A percentile compares a stretch with the other conserved stretches of the same genome.
Conservation (phyloP, 1,140 invertebrate genomes). For the Galendromus occidentalis region DNA sequence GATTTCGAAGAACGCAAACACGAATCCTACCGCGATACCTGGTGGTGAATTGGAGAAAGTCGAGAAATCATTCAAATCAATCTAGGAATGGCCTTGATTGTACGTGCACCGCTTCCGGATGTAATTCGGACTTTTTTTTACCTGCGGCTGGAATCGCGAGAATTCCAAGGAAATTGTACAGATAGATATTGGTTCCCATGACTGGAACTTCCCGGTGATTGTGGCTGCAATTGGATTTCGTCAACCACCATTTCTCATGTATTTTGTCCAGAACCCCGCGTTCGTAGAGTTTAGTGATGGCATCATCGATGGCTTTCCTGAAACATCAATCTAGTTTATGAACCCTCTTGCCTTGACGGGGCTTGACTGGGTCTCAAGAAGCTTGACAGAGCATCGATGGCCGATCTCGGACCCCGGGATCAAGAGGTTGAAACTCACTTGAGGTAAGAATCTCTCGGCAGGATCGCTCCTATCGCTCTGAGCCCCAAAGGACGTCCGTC, state of each 20-base stretch:
- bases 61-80: no score
- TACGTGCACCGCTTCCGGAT: no score
- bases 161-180: conserved; percentile 1
- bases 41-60: background rate
- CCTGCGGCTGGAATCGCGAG: conserved; percentile 3
- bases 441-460: background rate
- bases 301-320: background rate
- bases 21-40: background rate
- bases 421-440: background rate
- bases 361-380: no score
- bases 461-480: background rate
- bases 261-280: background rate
- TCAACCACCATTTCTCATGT: background rate
- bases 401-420: no score
- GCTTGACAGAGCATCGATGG: no score
- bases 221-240: background rate
- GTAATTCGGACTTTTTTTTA: background rate
- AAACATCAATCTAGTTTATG: background rate
- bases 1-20: conserved; percentile 6
- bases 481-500: background rate
- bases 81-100: no score
- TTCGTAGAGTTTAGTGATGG: conserved; percentile 4
- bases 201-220: background rate
- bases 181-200: background rate
- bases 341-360: no score